Conservation (phyloP, 1,140 invertebrate species). For the Drosophila repleta region DNA sequence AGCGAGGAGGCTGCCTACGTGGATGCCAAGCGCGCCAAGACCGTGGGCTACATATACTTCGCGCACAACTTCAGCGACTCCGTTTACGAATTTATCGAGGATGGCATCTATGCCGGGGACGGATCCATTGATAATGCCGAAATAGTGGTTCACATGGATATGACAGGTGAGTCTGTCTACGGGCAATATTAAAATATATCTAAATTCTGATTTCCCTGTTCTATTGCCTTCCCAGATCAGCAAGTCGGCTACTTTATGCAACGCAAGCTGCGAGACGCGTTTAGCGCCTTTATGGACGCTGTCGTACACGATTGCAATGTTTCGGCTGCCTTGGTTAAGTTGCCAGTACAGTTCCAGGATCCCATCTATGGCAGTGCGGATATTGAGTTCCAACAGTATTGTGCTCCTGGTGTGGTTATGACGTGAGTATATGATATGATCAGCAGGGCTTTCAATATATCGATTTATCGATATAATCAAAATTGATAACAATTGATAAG, state of each 20-base stretch:
- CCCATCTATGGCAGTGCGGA: conserved; percentile 89
- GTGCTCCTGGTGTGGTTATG: conserved; percentile 91
- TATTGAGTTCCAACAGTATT: conserved; percentile 88
- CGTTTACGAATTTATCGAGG: conserved; percentile 85
- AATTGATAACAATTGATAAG: not conserved
- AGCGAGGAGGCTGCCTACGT: conserved; percentile 85
- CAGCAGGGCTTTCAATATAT: not conserved
- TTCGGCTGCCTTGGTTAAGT: conserved; percentile 85
- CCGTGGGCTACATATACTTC: conserved; percentile 90
- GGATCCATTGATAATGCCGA: conserved; percentile 86
- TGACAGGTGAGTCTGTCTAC: conserved; percentile 66
- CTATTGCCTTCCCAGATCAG: conserved; percentile 84
- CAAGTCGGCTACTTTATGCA: conserved; percentile 89
- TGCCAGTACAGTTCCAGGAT: conserved; percentile 88
- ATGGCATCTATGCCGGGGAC: conserved; percentile 84
- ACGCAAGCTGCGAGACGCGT: conserved; percentile 87
- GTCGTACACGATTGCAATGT: conserved; percentile 87
- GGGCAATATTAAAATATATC: not conserved
- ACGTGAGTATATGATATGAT: conserved; percentile 85
- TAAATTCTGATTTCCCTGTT: not conserved
- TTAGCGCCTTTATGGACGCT: conserved; percentile 86
- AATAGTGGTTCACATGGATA: conserved; percentile 85
- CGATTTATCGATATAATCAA: not conserved
- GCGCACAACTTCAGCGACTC: conserved; percentile 90
- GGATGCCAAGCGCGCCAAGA: conserved; percentile 86